phyloP scores from a whole-genome alignment of 2,888 invertebrate genomes.

The Acronicta aceris region DNA sequence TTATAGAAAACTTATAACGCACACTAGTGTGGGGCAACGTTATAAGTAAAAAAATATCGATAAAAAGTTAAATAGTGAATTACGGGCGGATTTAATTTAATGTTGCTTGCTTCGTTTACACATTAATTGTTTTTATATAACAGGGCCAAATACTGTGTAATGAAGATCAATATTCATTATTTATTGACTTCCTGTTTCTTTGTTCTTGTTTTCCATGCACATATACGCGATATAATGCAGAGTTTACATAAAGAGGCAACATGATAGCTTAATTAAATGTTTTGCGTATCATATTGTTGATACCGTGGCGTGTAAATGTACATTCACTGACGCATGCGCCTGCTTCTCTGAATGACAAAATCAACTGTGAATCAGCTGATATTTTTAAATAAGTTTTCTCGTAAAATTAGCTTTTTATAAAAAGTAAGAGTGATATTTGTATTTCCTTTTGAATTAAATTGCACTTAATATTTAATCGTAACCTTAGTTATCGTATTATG shows the following conservation, averaged over 20 bases:
- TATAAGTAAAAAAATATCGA: too few species aligned
- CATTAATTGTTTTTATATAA: constrained; percentile 11
- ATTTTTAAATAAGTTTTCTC: constrained; percentile 12
- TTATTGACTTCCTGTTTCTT: constrained; percentile 12
- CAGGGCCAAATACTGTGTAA: constrained; percentile 1
- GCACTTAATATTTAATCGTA: background rate
- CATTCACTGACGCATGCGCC: constrained; percentile 22
- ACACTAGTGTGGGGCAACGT: too few species aligned
- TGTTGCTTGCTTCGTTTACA: background rate
- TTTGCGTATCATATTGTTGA: constrained; percentile 34
- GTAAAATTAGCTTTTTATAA: too few species aligned
- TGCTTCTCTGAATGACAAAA: constrained; percentile 6
- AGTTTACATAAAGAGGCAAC: constrained; percentile 5
- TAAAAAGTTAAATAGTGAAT: too few species aligned
- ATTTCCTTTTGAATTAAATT: too few species aligned
- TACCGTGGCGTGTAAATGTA: constrained; percentile 16
- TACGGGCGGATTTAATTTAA: too few species aligned
- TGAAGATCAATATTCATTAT: constrained; percentile 20
- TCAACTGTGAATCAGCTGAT: constrained; percentile 14
- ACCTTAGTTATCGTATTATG: background rate
- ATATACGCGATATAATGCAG: background rate
- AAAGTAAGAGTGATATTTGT: too few species aligned
- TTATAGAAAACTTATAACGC: too few species aligned
- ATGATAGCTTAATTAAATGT: constrained; percentile 34
- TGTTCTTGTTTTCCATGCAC: constrained; percentile 16